Percentiles rank a stretch among this genome's conserved stretches.
Evolutionary conservation across 2,888 invertebrate species (phyloP).

Genomic region (Drosophila subquinaria): DNA sequence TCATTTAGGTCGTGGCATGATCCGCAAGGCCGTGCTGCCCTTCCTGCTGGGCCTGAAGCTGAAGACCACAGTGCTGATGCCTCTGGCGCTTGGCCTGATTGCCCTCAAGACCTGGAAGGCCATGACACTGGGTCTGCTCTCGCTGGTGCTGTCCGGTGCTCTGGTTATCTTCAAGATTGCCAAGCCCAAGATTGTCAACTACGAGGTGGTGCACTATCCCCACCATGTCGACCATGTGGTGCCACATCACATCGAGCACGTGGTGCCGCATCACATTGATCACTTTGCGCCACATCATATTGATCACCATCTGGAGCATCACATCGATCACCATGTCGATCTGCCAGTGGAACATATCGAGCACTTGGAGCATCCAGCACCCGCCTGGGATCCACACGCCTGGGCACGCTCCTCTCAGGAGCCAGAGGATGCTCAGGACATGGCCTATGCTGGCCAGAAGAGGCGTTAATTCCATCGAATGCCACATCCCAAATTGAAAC

Average conservation of each 20-base stretch:
- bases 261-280: constrained; percentile 83
- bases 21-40: constrained; percentile 93
- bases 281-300: constrained; percentile 85
- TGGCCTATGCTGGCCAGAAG: constrained; percentile 84
- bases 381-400: constrained; percentile 87
- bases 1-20: constrained; percentile 90
- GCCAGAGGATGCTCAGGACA: constrained; percentile 83
- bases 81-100: constrained; percentile 92
- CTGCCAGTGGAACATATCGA: constrained; percentile 86
- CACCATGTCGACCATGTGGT: constrained; percentile 83
- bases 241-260: constrained; percentile 83
- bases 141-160: constrained; percentile 93
- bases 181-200: constrained; percentile 94
- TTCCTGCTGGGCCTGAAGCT: constrained; percentile 94
- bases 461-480: constrained; percentile 54
- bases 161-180: constrained; percentile 94
- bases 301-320: constrained; percentile 86
- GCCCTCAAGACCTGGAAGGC: constrained; percentile 96
- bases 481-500: constrained; percentile 40
- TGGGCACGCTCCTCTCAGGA: constrained; percentile 88
- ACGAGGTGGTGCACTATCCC: constrained; percentile 94
- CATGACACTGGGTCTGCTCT: constrained; percentile 92
- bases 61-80: constrained; percentile 93
- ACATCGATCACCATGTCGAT: constrained; percentile 86
- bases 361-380: constrained; percentile 86